phyloP scores from a whole-genome alignment of 2,888 invertebrate species.

The Agrochola litura region DNA sequence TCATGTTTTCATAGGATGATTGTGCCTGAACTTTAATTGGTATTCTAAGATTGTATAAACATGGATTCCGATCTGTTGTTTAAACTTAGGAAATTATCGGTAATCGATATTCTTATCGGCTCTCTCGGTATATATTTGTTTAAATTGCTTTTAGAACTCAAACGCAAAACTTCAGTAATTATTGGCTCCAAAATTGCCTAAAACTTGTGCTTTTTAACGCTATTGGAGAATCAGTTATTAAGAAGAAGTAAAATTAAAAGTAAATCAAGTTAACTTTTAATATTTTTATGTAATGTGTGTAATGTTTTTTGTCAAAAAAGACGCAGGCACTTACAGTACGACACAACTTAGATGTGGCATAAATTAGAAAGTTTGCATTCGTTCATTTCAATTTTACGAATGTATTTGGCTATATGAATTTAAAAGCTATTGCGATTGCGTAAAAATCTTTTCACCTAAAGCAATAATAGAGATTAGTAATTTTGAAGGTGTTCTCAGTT shows the following conservation, averaged over 20 bases:
- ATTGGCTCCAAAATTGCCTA: conserved; percentile 17
- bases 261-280: neutral
- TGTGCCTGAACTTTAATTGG: conserved; percentile 11
- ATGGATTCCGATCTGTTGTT: conserved; percentile 36
- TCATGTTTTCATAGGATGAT: neutral
- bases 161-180: conserved; percentile 29
- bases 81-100: conserved; percentile 29
- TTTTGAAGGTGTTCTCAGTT: too few species aligned
- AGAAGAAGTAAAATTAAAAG: neutral
- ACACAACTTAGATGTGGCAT: too few species aligned
- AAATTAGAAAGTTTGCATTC: too few species aligned
- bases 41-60: conserved; percentile 19
- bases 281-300: neutral
- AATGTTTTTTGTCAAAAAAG: too few species aligned
- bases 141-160: conserved; percentile 32
- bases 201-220: conserved; percentile 25
- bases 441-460: too few species aligned
- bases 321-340: too few species aligned
- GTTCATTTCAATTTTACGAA: too few species aligned
- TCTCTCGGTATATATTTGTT: conserved; percentile 17
- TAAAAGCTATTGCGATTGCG: too few species aligned
- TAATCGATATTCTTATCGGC: conserved; percentile 21
- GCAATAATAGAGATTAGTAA: too few species aligned
- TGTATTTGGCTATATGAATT: too few species aligned
- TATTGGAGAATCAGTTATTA: neutral